Evolutionary conservation across 2,113 vertebrate species (phyloP).

Genomic region (Ammospiza nelsoni): DNA sequence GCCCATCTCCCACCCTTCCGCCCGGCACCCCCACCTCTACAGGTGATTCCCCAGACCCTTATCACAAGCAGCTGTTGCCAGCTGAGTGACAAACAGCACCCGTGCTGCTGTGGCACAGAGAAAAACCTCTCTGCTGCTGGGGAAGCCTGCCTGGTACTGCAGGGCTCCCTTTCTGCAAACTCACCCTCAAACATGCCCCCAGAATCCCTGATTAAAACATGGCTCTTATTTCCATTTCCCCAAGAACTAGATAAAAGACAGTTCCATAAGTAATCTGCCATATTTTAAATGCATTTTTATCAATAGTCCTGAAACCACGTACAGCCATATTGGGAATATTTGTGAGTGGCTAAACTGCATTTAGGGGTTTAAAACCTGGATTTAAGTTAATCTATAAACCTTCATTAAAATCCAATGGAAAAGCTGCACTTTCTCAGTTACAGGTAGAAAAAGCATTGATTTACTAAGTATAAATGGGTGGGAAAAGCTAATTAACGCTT

Average conservation of each 20-base stretch:
- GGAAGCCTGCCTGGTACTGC: neutral
- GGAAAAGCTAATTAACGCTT: neutral
- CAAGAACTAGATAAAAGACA: neutral
- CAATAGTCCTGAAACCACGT: neutral
- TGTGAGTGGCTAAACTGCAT: neutral
- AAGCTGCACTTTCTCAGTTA: neutral
- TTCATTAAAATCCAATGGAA: neutral
- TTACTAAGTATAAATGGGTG: neutral
- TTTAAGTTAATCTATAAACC: neutral
- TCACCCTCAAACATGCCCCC: neutral
- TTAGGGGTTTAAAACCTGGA: neutral
- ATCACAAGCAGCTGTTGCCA: constrained; percentile 74
- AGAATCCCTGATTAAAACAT: neutral
- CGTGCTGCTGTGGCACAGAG: accelerated
- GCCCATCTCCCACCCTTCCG: constrained; percentile 74
- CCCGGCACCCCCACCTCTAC: constrained; percentile 62
- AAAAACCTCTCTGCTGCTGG: neutral
- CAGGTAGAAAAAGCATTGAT: neutral
- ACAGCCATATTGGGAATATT: neutral
- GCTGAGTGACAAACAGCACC: constrained; percentile 45
- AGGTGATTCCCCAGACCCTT: constrained; percentile 74
- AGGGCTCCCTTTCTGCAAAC: neutral
- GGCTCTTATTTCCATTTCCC: neutral
- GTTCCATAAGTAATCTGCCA: neutral
- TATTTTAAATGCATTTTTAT: neutral